Evolutionary conservation across 2,797 vertebrate species (phyloP).

Genomic region (Urosaurus nigricauda): DNA sequence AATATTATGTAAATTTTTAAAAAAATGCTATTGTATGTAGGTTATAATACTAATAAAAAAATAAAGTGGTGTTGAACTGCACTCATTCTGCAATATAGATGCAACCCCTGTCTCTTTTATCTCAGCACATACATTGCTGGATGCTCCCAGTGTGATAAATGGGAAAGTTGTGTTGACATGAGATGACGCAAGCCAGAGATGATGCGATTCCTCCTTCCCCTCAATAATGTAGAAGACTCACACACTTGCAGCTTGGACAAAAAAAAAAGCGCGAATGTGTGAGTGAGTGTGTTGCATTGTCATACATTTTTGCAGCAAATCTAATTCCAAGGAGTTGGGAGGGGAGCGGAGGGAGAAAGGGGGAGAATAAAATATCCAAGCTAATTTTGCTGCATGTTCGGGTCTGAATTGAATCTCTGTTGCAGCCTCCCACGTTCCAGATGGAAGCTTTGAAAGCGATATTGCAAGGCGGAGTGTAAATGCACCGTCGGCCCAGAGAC

Average conservation of each 20-base stretch:
- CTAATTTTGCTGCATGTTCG: constrained; percentile 44
- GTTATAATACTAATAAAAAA: too few relatives aligned
- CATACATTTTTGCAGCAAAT: background rate
- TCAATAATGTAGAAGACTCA: background rate
- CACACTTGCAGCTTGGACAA: background rate
- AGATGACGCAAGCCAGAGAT: too few relatives aligned
- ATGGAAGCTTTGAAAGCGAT: constrained; percentile 70
- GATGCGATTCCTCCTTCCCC: background rate
- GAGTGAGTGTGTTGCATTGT: background rate
- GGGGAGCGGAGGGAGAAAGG: background rate
- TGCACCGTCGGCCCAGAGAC: constrained; percentile 54
- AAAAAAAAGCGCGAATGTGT: too few relatives aligned
- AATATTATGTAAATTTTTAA: too few relatives aligned
- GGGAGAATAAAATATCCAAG: background rate
- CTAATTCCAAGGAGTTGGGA: background rate
- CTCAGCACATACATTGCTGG: background rate
- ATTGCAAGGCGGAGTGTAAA: constrained; percentile 47
- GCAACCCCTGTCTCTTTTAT: background rate
- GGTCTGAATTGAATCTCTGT: constrained; percentile 64
- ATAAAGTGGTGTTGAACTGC: too few relatives aligned
- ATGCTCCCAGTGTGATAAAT: background rate
- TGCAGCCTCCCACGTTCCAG: constrained; percentile 76
- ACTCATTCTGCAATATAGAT: too few relatives aligned
- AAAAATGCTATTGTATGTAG: too few relatives aligned
- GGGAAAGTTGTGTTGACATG: background rate